Percentiles rank a stretch among this genome's conserved stretches.
Evolutionary conservation across 2,888 invertebrate genomes (phyloP).

Genomic region (Lasioglossum malachurum): DNA sequence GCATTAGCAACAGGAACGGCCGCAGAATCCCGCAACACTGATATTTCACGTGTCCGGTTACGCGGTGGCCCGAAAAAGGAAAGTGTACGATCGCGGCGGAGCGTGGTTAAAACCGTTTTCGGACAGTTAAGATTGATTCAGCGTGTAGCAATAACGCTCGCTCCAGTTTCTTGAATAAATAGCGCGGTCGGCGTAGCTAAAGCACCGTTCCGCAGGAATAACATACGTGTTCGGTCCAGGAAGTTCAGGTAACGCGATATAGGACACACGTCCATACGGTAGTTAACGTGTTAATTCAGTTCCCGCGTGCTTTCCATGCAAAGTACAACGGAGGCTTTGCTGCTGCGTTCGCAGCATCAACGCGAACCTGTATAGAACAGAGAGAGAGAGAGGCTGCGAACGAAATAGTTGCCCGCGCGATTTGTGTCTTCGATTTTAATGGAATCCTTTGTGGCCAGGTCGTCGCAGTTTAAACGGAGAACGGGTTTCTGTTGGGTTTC

Average conservation of each 20-base stretch:
- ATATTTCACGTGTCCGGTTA: background rate
- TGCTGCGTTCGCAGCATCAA: background rate
- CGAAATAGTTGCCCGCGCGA: slow-evolving; percentile 20
- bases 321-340: background rate
- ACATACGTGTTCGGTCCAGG: background rate
- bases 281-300: slow-evolving; percentile 40
- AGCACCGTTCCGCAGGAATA: slow-evolving; percentile 21
- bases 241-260: slow-evolving; percentile 8
- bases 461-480: slow-evolving; percentile 33
- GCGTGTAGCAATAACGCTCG: background rate
- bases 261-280: slow-evolving; percentile 20
- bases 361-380: background rate
- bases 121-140: slow-evolving; percentile 2
- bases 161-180: slow-evolving; percentile 28
- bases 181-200: background rate
- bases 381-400: background rate
- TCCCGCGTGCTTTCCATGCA: background rate
- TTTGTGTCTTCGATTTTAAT: slow-evolving; percentile 36
- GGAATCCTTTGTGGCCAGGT: slow-evolving; percentile 40
- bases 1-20: background rate
- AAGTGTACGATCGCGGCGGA: background rate
- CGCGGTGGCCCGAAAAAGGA: background rate
- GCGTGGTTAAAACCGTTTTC: background rate
- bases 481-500: background rate
- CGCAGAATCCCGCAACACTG: background rate